A percentile compares a stretch with the other conserved stretches of the same genome.
Evolutionary conservation across 2,113 vertebrate genomes (phyloP).

Genomic region (Balaeniceps rex): DNA sequence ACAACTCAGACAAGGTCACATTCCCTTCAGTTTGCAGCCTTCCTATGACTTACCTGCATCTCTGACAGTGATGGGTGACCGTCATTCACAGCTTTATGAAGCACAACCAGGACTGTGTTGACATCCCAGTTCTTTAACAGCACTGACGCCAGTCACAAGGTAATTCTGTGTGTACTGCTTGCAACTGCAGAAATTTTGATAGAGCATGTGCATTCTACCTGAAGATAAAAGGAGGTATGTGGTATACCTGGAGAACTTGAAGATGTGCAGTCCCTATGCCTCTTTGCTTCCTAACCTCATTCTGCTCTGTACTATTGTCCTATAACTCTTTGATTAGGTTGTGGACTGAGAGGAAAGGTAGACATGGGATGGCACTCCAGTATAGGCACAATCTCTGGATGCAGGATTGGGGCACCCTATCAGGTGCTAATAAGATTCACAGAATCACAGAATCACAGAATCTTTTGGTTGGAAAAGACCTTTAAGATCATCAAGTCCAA

Average conservation of each 20-base stretch:
- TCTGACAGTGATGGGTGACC: not conserved
- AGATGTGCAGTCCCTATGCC: not conserved
- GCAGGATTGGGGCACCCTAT: not conserved
- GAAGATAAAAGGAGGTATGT: not conserved
- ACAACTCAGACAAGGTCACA: not conserved
- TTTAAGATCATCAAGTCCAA: no score
- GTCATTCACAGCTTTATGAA: rapidly evolving
- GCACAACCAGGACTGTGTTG: not conserved
- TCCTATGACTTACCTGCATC: not conserved
- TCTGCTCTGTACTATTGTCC: not conserved
- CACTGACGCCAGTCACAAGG: not conserved
- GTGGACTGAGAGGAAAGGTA: not conserved
- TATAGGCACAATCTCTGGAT: not conserved
- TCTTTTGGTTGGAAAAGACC: no score
- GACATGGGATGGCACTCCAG: not conserved
- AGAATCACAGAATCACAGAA: no score
- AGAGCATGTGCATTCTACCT: not conserved
- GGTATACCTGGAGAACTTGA: not conserved
- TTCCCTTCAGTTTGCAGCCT: not conserved
- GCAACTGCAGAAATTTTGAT: not conserved
- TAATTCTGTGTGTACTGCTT: not conserved
- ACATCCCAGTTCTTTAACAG: not conserved
- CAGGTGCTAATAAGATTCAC: not conserved
- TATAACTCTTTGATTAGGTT: not conserved
- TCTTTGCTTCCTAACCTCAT: not conserved